Evolutionary conservation across 2,888 invertebrate species (phyloP).

Genomic region (Synergus laeviventris): DNA sequence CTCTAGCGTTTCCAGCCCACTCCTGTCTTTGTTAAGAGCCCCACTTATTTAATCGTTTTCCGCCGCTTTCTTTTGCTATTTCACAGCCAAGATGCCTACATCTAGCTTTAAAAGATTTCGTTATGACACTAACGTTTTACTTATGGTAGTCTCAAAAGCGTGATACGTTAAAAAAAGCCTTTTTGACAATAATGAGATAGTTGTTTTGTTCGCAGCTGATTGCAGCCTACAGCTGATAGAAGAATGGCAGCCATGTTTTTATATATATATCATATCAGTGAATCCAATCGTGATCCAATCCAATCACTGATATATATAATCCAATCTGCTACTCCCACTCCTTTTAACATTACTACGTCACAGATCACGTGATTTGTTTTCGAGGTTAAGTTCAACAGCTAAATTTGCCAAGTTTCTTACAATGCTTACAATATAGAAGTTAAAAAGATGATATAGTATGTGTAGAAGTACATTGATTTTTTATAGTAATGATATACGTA

Average conservation of each 20-base stretch:
- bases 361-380: background rate
- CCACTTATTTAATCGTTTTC: background rate
- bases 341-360: background rate
- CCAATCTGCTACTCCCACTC: too few species aligned
- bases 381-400: too few species aligned
- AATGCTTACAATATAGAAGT: too few species aligned
- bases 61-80: background rate
- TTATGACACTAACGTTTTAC: background rate
- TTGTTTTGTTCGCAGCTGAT: slow-evolving; percentile 30
- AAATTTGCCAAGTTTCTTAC: too few species aligned
- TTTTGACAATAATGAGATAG: background rate
- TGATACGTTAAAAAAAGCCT: background rate
- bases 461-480: too few species aligned
- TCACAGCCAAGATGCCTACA: background rate
- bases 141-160: background rate
- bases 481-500: too few species aligned
- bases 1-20: background rate
- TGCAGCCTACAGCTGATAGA: slow-evolving; percentile 29
- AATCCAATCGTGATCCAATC: background rate
- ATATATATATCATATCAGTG: too few species aligned
- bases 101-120: background rate
- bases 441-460: too few species aligned
- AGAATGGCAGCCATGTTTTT: slow-evolving; percentile 23
- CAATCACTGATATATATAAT: too few species aligned
- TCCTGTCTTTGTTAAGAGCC: background rate